Evolutionary conservation across 1,140 invertebrate genomes (phyloP).

Genomic region (Zaprionus davidi): DNA sequence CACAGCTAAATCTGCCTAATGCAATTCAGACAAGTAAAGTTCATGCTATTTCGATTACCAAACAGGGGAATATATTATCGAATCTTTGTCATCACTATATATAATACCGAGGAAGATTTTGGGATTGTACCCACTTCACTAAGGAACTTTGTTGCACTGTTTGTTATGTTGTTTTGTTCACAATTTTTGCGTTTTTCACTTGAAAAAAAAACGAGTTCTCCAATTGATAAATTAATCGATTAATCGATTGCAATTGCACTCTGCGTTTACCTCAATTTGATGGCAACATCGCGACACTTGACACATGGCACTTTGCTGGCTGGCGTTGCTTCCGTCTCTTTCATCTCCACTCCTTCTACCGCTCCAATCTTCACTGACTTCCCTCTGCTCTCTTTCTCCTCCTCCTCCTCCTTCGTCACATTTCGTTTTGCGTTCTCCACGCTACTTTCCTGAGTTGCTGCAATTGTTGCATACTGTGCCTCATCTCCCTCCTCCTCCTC

Average conservation of each 20-base stretch:
- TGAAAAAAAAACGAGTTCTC: not conserved
- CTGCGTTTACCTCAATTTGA: constrained; percentile 71
- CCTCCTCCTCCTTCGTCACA: not conserved
- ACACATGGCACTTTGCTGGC: constrained; percentile 70
- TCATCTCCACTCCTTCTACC: not conserved
- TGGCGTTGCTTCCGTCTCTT: not conserved
- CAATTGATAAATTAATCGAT: not conserved
- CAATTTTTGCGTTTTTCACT: constrained; percentile 2
- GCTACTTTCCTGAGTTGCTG: not conserved
- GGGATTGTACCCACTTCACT: too few species aligned
- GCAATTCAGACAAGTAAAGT: too few species aligned
- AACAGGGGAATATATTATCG: too few species aligned
- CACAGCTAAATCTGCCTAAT: fast-evolving
- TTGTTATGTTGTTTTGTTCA: not conserved
- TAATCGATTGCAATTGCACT: not conserved
- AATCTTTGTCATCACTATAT: too few species aligned
- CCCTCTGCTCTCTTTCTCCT: not conserved
- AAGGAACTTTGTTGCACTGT: not conserved
- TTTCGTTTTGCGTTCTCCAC: not conserved
- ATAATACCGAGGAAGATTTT: too few species aligned
- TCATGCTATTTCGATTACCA: too few species aligned
- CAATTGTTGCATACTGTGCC: constrained; percentile 59
- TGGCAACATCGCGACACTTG: constrained; percentile 78
- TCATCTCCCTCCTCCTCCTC: not conserved
- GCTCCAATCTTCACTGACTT: not conserved